Percentiles rank a stretch among this genome's conserved stretches.
phyloP scores from a whole-genome alignment of 2,113 vertebrate species.

The Diadophis punctatus region DNA sequence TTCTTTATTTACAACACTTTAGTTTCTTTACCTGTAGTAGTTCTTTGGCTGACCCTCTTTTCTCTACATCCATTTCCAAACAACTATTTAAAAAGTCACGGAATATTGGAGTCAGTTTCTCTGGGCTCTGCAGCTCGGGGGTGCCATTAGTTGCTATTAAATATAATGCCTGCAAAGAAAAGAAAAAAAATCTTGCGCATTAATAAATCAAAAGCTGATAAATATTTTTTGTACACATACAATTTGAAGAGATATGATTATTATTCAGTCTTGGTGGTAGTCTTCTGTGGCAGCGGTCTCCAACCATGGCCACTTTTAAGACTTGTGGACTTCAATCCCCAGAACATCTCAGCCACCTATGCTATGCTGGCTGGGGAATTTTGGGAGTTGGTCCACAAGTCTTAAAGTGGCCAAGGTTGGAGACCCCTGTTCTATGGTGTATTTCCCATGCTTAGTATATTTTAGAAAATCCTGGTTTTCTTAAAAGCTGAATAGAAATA shows the following conservation, averaged over 20 bases:
- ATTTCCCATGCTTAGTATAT: neutral
- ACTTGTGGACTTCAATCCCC: too few relatives aligned
- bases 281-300: neutral
- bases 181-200: neutral
- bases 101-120: slow-evolving; percentile 94
- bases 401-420: too few relatives aligned
- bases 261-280: neutral
- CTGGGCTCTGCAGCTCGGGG: slow-evolving; percentile 95
- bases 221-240: neutral
- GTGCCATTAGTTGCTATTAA: slow-evolving; percentile 98
- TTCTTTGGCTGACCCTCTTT: slow-evolving; percentile 93
- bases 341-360: too few relatives aligned
- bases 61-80: slow-evolving; percentile 98
- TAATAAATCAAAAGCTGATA: neutral
- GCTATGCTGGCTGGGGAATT: too few relatives aligned
- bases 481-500: neutral
- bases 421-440: too few relatives aligned
- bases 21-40: slow-evolving; percentile 82
- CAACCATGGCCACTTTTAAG: too few relatives aligned
- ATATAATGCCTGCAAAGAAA: slow-evolving; percentile 83
- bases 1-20: neutral
- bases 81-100: slow-evolving; percentile 94
- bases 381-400: too few relatives aligned
- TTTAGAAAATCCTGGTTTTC: neutral
- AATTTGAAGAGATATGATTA: neutral